Evolutionary conservation across 2,113 vertebrate species (phyloP).

Genomic region (chimpanzee (Pan troglodytes)): NHGRI_mPanTro3-v2.1_pri NC_072401.2:16023501-16024000

Average conservation of each 20-base stretch:
- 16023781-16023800: not conserved
- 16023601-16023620: not conserved
- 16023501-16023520: not conserved
- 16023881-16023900: not conserved
- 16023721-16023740: not conserved
- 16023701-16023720: not conserved
- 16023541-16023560: not conserved
- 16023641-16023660: not conserved
- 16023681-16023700: not conserved
- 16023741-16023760: not conserved
- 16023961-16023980: slow-evolving; percentile 19
- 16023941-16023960: not conserved
- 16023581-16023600: not conserved
- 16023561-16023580: not conserved
- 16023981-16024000: not conserved
- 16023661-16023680: not conserved
- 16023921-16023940: not conserved
- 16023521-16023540: not conserved
- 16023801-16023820: not conserved
- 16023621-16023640: not conserved
- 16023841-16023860: not conserved
- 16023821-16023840: not conserved
- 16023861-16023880: not conserved
- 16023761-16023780: not conserved
- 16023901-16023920: accelerated